Evolutionary conservation across 2,113 vertebrate genomes (phyloP), one percentile per base, ranked within the genome.

Genomic region (Lichenostomus cassidix): DNA sequence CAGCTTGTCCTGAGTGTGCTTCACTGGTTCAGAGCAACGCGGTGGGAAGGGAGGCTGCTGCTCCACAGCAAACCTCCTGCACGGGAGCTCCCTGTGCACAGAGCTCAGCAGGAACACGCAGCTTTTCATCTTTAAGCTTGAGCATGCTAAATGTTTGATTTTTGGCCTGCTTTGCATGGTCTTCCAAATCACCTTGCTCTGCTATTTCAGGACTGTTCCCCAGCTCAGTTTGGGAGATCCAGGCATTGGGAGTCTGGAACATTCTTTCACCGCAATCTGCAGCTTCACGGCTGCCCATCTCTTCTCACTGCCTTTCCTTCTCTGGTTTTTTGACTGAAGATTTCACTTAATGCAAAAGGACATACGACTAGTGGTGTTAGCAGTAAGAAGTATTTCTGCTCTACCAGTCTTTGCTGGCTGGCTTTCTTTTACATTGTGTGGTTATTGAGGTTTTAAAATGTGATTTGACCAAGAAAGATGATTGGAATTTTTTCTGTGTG

Each of bases 1-100:
- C 60, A 42, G 86, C 90, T 94, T 97, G 97, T 88, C 96, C 97
- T 92, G 85, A 83, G 79, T 89, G 97, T 74, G 90, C 76, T 79
- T 10, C 19, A 1, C 49, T 60, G 78, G n/a, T 73, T 92, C 33
- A 29, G 62, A 88, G 47, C 87, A 65, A 7, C 19, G 7, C 3
- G 0, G 23, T 58, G 55, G 52, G n/a, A 81, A 69, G 60, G 73
- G 77, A 83, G 59, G 63, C 64, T 89, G 68, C 87, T 86, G 70
- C 76, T 64, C 15, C 77, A 8, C 74, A 41, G 76, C 16, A 1
- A 4, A 14, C 35, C 62, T n/a, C 3, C 2, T 4, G 44, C 29
- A 4, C 15, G 42, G 41, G 53, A 59, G 56, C 59, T 60, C 3
- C 3, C 50, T 53, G 74, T 55, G 44, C 62, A 19, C 21, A 28